Percentiles rank a stretch among this genome's conserved stretches.
phyloP scores from a whole-genome alignment of 2,113 vertebrate genomes.

The Protobothrops flavoviridis region DNA sequence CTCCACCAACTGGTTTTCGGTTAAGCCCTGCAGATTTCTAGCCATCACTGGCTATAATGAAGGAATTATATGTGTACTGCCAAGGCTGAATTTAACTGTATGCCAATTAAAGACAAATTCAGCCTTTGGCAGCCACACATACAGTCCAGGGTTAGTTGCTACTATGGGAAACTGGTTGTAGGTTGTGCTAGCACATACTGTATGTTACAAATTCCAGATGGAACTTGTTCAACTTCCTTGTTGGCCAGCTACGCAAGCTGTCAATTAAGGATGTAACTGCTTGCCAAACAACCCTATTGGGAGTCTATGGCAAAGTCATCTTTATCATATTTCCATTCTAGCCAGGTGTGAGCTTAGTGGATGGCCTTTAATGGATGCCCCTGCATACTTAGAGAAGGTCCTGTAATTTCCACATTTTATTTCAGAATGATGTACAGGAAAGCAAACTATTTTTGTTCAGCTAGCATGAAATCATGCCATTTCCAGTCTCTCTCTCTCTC shows the following conservation, averaged over 20 bases:
- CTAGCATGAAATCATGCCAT: constrained; percentile 3
- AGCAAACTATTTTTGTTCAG: neutral
- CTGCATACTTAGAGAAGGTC: neutral
- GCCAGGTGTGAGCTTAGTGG: neutral
- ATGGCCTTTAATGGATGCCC: neutral
- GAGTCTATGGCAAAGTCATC: neutral
- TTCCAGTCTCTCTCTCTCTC: neutral
- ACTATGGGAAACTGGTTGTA: neutral
- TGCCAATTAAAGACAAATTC: neutral
- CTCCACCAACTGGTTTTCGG: neutral
- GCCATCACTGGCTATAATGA: neutral
- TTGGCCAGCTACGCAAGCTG: neutral
- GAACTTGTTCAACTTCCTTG: neutral
- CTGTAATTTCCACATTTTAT: neutral
- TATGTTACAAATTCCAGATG: neutral
- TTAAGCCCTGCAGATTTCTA: neutral
- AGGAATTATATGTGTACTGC: neutral
- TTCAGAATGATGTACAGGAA: neutral
- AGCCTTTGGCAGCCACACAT: neutral
- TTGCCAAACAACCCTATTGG: neutral
- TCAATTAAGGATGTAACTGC: neutral
- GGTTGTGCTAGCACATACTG: too few species aligned
- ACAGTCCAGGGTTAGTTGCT: neutral
- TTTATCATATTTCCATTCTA: neutral
- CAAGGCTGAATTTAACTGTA: neutral